A percentile compares a stretch with the other conserved stretches of the same genome.
These are phyloP conservation scores for Phyllostomus discolor DNA, from an alignment of 2,113 vertebrate genomes.

Conservation along the genomic window DNA sequence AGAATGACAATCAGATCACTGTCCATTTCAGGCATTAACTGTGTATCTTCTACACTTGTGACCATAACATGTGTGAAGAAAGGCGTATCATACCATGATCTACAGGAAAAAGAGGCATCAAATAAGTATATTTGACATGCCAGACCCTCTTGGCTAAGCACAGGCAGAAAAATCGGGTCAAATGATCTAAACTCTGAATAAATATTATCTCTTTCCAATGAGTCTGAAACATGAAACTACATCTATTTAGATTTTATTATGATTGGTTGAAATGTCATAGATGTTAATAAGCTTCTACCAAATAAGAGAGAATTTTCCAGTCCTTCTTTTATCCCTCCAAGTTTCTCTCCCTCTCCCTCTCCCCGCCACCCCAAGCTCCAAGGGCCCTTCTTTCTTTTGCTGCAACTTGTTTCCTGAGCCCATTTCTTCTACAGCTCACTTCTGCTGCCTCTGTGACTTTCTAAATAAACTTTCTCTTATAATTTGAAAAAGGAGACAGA, in stretches of 20 bases:
- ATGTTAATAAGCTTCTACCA: background rate
- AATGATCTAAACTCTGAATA: background rate
- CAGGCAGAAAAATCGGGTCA: background rate
- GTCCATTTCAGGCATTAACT: background rate
- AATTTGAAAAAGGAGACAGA: background rate
- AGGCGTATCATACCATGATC: background rate
- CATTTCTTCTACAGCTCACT: background rate
- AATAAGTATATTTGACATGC: background rate
- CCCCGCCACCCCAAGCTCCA: background rate
- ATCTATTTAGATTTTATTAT: background rate
- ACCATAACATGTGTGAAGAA: background rate
- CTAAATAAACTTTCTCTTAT: background rate
- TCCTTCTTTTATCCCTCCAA: background rate
- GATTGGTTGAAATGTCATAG: background rate
- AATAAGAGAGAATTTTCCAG: background rate
- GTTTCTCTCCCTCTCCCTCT: background rate
- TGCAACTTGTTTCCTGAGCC: background rate
- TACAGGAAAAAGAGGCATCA: background rate
- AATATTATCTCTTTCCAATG: background rate
- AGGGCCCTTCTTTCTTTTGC: background rate
- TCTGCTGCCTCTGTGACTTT: background rate
- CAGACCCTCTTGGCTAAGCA: background rate
- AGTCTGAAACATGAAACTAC: slow-evolving; percentile 19
- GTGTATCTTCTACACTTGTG: background rate
- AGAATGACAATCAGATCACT: background rate